phyloP scores from a whole-genome alignment of 2,797 vertebrate species.

The Diplodus puntazzo region DNA sequence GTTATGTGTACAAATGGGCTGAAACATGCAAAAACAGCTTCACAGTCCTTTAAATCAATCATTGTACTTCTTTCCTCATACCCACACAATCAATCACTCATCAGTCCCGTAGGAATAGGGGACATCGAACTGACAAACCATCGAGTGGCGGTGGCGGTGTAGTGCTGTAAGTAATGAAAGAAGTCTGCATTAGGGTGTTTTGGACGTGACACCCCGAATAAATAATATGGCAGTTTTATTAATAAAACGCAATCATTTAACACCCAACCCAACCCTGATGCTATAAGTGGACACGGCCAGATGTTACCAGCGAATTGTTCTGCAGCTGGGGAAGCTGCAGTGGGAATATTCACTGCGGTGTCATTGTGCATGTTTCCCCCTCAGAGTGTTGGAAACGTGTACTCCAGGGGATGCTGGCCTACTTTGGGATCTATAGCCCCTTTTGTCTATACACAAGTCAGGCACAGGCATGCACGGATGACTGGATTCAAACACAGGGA shows the following conservation, averaged over 20 bases:
- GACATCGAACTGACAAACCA: slow-evolving; percentile 34
- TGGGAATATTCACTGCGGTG: slow-evolving; percentile 62
- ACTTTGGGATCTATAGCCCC: slow-evolving; percentile 73
- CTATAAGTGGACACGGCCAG: slow-evolving; percentile 59
- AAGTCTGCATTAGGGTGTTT: slow-evolving; percentile 2
- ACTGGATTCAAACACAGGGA: slow-evolving; percentile 34
- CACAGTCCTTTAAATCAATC: slow-evolving; percentile 43
- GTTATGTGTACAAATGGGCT: slow-evolving; percentile 45
- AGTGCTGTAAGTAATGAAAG: slow-evolving; percentile 18
- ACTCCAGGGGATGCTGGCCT: slow-evolving; percentile 77
- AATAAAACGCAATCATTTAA: slow-evolving; percentile 48
- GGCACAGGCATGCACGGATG: slow-evolving; percentile 27
- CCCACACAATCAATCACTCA: slow-evolving; percentile 49
- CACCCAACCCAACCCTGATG: slow-evolving; percentile 31
- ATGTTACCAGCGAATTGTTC: slow-evolving; percentile 68
- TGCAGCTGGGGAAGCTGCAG: slow-evolving; percentile 61
- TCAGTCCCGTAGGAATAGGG: slow-evolving; percentile 10
- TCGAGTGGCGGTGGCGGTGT: neutral
- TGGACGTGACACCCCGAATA: slow-evolving; percentile 46
- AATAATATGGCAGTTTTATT: slow-evolving; percentile 62
- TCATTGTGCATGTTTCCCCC: slow-evolving; percentile 66
- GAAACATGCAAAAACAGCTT: slow-evolving; percentile 36
- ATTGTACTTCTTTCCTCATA: slow-evolving; percentile 25
- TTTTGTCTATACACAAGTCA: slow-evolving; percentile 54
- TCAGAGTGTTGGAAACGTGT: slow-evolving; percentile 58